These are phyloP conservation scores for Falco concolor DNA, from an alignment of 2,797 vertebrate species.

Conservation along the genomic window DNA sequence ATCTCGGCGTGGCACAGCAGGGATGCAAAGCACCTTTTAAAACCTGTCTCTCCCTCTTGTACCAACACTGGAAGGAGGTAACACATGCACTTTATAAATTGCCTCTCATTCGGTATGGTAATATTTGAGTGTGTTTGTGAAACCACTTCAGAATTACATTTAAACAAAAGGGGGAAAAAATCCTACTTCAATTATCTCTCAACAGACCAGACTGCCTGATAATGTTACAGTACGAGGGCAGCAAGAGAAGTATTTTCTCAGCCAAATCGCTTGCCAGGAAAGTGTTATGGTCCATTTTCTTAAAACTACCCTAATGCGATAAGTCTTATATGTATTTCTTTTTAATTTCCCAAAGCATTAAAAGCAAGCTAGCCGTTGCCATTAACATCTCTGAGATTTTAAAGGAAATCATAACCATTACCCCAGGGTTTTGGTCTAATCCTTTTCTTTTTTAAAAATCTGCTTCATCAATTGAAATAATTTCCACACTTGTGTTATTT, in stretches of 20 bases:
- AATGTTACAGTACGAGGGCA: neutral
- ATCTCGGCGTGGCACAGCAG: rapidly evolving
- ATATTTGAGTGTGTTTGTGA: slow-evolving; percentile 45
- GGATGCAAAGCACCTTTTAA: neutral
- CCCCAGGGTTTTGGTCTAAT: neutral
- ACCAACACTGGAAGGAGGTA: neutral
- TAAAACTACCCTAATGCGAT: neutral
- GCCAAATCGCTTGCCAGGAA: slow-evolving; percentile 46
- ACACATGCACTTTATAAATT: neutral
- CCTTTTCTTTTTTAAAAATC: neutral
- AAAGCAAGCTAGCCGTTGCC: neutral
- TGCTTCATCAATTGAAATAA: neutral
- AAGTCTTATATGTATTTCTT: neutral
- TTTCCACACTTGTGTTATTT: neutral
- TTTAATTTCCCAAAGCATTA: neutral
- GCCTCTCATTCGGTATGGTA: slow-evolving; percentile 1
- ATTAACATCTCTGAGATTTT: neutral
- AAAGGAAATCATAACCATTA: neutral
- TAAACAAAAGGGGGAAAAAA: neutral
- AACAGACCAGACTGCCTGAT: slow-evolving; percentile 47
- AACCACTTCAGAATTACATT: slow-evolving; percentile 46
- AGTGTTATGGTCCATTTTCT: slow-evolving; percentile 28
- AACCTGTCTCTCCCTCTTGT: neutral
- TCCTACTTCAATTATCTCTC: slow-evolving; percentile 51
- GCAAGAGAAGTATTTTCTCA: slow-evolving; percentile 17